phyloP scores from a whole-genome alignment of 2,797 vertebrate genomes.

The Dipus sagitta region DNA sequence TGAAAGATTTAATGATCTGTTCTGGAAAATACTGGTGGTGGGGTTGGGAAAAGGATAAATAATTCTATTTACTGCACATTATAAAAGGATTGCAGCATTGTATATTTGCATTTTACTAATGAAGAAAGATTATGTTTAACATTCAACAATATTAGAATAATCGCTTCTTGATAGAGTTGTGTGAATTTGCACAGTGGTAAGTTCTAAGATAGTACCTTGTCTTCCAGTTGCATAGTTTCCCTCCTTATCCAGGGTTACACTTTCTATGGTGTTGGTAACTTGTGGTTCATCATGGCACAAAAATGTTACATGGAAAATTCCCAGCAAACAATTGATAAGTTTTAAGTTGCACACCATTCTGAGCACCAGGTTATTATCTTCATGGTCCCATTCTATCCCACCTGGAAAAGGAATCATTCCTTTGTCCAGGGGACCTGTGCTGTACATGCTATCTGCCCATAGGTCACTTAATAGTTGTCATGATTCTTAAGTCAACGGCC shows the following conservation, averaged over 20 bases:
- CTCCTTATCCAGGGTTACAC: background rate
- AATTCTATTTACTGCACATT: background rate
- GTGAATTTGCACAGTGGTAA: background rate
- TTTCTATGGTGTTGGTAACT: background rate
- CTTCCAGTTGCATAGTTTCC: background rate
- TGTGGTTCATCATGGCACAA: background rate
- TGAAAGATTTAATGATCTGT: background rate
- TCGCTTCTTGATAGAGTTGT: background rate
- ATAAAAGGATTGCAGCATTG: background rate
- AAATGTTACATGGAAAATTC: background rate
- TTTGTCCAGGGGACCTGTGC: background rate
- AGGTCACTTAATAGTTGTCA: background rate
- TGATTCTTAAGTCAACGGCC: background rate
- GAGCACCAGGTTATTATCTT: background rate
- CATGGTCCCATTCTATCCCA: background rate
- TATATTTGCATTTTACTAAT: background rate
- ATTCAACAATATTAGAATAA: background rate
- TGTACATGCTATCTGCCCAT: background rate
- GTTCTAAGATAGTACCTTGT: background rate
- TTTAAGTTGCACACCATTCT: background rate
- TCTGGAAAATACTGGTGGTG: background rate
- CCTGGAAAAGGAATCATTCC: background rate
- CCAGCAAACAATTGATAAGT: background rate
- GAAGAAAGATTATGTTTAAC: background rate
- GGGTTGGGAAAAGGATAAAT: background rate